Evolutionary conservation across 2,797 vertebrate genomes (phyloP), one percentile per base, ranked within the genome.

Genomic region (Tachyglossus aculeatus): DNA sequence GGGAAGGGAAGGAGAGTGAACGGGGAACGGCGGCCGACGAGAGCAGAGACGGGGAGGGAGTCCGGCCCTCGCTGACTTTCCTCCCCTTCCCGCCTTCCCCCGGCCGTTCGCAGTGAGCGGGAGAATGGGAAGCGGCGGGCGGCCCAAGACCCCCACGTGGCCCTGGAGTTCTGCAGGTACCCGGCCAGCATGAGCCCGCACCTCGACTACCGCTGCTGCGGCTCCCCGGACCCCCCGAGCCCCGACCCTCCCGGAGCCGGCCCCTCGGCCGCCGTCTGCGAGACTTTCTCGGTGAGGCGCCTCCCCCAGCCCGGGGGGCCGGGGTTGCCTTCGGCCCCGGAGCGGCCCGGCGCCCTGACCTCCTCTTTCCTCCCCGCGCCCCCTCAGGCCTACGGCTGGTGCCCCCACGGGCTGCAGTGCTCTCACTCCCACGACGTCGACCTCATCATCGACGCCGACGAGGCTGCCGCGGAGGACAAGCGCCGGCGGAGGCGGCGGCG

Each of bases 341-440:
- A 16, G n/a, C 3, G 21, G 40, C 54, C 19, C 64, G 34, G 25
- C 53, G 67, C 29, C 24, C 38, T 59, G 44, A 43, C 71, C 55
- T 31, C 22, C 1, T 37, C 51, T 29, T 82, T 22, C 13, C 31
- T 69, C 31, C 62, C n/a, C n/a, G 27, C 66, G 63, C 56, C 36
- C 25, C 54, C 37, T 27, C 16, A 99, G 98, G 97, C 95, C 1
- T 99, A 96, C 14, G 98, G 97, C 45, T 99, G 97, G 96, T 99
- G 97, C 80, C 92, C 95, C 1, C 93, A 94, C 45, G 98, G 98
- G 16, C 56, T 91, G 15, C 91, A 93, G 66, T 99, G 98, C 86
- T 81, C 88, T 15, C 89, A 92, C 62, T 99, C 97, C 41, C 98
- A 99, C 8, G 94, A 99, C 83, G 98, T 96, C 0, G 96, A 99